Evolutionary conservation across 2,113 vertebrate species (phyloP).

Genomic region (Glaucidium brasilianum): DNA sequence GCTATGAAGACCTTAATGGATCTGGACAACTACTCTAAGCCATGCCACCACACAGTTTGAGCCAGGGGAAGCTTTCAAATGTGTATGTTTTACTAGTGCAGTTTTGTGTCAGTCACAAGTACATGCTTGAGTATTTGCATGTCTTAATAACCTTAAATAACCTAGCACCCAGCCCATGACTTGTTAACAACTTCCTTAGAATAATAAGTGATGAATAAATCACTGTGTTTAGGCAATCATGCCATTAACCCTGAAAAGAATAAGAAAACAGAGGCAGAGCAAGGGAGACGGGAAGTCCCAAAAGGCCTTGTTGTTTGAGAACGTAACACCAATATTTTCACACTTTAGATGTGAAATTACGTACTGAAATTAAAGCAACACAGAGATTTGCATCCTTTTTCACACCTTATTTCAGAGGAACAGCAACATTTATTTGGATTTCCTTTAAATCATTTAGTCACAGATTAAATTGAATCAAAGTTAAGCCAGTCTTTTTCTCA

Average conservation of each 20-base stretch:
- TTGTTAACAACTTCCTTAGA: conserved; percentile 63
- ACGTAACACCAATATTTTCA: neutral
- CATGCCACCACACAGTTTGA: neutral
- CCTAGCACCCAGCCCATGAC: conserved; percentile 49
- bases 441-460: neutral
- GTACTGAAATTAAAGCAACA: neutral
- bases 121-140: neutral
- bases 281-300: neutral
- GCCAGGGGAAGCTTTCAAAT: conserved; percentile 5
- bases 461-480: neutral
- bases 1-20: neutral
- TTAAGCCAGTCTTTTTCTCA: neutral
- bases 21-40: neutral
- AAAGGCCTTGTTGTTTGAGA: conserved; percentile 13
- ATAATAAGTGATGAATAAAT: conserved; percentile 57
- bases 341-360: neutral
- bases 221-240: conserved; percentile 17
- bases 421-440: neutral
- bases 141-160: conserved; percentile 55
- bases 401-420: neutral
- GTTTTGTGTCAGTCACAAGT: conserved; percentile 7
- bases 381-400: neutral
- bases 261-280: conserved; percentile 1
- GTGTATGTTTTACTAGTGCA: neutral
- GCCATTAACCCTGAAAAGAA: conserved; percentile 11